phyloP scores from a whole-genome alignment of 2,797 vertebrate species.

The Spinibarbus caldwelli region DNA sequence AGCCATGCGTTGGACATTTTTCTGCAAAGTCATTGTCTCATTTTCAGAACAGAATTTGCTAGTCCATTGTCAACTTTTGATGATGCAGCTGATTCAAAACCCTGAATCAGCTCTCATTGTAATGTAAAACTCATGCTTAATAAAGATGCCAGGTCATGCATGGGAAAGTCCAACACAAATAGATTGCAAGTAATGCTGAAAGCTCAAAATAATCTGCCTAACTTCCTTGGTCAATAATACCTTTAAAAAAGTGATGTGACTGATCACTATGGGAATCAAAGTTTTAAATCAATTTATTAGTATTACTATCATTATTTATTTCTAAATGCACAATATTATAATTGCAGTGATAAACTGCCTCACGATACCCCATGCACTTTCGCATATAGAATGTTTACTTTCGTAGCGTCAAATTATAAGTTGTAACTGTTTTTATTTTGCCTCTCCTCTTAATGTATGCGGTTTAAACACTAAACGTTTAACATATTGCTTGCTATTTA shows the following conservation, averaged over 20 bases:
- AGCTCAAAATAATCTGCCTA: neutral
- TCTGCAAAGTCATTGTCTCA: conserved; percentile 48
- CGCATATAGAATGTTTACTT: neutral
- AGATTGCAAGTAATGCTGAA: neutral
- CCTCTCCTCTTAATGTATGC: neutral
- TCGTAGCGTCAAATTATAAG: neutral
- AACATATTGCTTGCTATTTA: neutral
- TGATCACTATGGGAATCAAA: neutral
- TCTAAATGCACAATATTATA: neutral
- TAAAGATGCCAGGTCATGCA: conserved; percentile 44
- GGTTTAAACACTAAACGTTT: neutral
- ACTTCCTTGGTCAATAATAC: neutral
- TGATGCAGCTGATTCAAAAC: conserved; percentile 56
- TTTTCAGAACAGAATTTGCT: neutral
- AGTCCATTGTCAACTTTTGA: neutral
- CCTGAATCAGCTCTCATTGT: conserved; percentile 23
- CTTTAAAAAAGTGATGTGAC: neutral
- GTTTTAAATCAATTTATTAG: neutral
- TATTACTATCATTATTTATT: neutral
- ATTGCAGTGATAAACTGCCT: neutral
- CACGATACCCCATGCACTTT: too few species aligned
- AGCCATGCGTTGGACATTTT: neutral
- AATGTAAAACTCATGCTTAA: conserved; percentile 32
- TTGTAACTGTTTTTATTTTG: neutral
- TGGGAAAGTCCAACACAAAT: conserved; percentile 20